Base-by-base conservation (phyloP, 1,140 invertebrate species). In the Xylocopa sonorina region DNA sequence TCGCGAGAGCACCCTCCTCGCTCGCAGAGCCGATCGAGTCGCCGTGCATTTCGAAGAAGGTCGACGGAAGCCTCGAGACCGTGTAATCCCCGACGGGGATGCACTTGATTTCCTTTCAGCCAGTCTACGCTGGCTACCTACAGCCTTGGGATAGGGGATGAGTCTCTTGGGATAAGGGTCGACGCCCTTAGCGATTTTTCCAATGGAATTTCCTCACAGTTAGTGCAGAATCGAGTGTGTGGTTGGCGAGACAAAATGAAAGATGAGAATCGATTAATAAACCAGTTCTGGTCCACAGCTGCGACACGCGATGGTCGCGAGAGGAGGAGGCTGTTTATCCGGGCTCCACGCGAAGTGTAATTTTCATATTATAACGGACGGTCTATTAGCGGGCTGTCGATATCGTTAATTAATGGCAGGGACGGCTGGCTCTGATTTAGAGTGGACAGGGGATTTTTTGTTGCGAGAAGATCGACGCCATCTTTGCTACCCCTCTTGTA, bases 191-290 rank as follows among this genome's bases (percentile, higher is more conserved):
- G 4, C 2, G 21, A 10, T 62, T 62, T 62, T 10, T 38, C 29
- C 27, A 21, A 14, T 7, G n/a, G 38, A 4, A n/a, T n/a, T n/a
- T n/a, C n/a, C n/a, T n/a, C n/a, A n/a, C n/a, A n/a, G n/a, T n/a
- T n/a, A n/a, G n/a, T n/a, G n/a, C n/a, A n/a, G n/a, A n/a, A n/a
- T n/a, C n/a, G n/a, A n/a, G n/a, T n/a, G n/a, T n/a, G n/a, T n/a
- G n/a, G n/a, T n/a, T n/a, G n/a, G n/a, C n/a, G n/a, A n/a, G n/a
- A n/a, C n/a, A n/a, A n/a, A n/a, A n/a, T n/a, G n/a, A n/a, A n/a
- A n/a, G n/a, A n/a, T n/a, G n/a, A n/a, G 53, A 78, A 82, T 82
- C 80, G 62, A 82, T 82, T 83, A 78, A 83, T 78, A 78, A 83
- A 82, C 60, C 50, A 38, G 57, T 58, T 46, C 32, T n/a, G 21